Evolutionary conservation across 2,113 vertebrate species (phyloP), one percentile per base, ranked within the genome.

Genomic region (Leucoraja erinaceus): DNA sequence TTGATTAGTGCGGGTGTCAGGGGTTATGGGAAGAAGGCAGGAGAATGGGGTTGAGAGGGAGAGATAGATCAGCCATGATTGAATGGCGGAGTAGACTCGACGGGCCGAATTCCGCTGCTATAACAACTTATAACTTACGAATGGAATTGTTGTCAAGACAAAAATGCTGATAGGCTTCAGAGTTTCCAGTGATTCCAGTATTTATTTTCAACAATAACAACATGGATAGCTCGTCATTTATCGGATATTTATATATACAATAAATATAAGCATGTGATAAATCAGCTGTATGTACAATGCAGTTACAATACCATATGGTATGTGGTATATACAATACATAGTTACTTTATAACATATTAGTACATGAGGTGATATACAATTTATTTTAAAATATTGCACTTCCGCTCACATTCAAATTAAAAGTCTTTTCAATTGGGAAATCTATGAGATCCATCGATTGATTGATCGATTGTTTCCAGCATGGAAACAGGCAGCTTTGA

Each of bases 161-260:
- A 63, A n/a, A 1, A 31, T 66, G 59, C 83, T 63, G 6, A 88
- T 31, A 3, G 28, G 8, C 28, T 72, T n/a, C 18, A 1, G 54
- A 5, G 25, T 9, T 1, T 88, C 38, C 12, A 33, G 38, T 47
- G 38, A 47, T 88, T 63, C 59, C 12, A 86, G 33, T 63, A 28
- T 86, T 86, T 86, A 86, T 86, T 86, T 31, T n/a, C 59, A 28
- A 61, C 59, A 61, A 63, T 28, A 88, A 88, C 56, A 88, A 83
- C 18, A 56, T 66, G 10, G 28, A 63, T 16, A 5, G 16, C 11
- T 5, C 28, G 22, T 14, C 28, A 86, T n/a, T 88, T 31, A 88
- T 88, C 31, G 14, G 59, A 5, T 88, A n/a, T 47, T 47, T 88
- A 31, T 86, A 68, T 68, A 68, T 47, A 81, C 38, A 83, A 84